Conservation (phyloP, 1,140 invertebrate species). For the Mactra quadrangularis region DNA sequence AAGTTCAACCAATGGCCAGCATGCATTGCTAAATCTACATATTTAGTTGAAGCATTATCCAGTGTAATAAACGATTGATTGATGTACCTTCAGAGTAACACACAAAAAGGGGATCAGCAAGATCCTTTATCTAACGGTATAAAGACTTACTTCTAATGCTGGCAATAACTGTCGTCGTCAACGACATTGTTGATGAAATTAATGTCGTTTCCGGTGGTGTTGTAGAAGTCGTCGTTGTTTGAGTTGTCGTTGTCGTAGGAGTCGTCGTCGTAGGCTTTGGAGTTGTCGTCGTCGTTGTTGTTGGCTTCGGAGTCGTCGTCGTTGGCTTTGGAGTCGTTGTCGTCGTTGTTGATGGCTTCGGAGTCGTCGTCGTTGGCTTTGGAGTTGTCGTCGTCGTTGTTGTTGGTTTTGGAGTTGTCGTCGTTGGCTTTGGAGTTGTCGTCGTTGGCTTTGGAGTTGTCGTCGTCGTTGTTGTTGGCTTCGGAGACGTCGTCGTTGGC, state of each 20-base stretch:
- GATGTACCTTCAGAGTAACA: neutral
- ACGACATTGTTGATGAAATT: neutral
- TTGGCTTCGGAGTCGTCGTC: neutral
- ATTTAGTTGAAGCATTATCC: neutral
- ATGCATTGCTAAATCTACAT: neutral
- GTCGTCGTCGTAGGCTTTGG: neutral
- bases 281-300: neutral
- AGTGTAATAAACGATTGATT: neutral
- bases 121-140: neutral
- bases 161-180: neutral
- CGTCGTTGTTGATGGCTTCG: neutral
- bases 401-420: no score
- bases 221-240: neutral
- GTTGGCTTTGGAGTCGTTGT: neutral
- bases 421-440: no score
- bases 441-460: no score
- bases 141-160: neutral
- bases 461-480: no score
- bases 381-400: neutral
- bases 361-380: neutral
- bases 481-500: no score
- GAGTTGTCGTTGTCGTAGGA: neutral
- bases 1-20: no score
- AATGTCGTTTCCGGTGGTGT: neutral
- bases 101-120: neutral